A percentile compares a stretch with the other conserved stretches of the same genome.
phyloP scores from a whole-genome alignment of 1,140 invertebrate genomes.

The Pseudachorutes palmiensis region DNA sequence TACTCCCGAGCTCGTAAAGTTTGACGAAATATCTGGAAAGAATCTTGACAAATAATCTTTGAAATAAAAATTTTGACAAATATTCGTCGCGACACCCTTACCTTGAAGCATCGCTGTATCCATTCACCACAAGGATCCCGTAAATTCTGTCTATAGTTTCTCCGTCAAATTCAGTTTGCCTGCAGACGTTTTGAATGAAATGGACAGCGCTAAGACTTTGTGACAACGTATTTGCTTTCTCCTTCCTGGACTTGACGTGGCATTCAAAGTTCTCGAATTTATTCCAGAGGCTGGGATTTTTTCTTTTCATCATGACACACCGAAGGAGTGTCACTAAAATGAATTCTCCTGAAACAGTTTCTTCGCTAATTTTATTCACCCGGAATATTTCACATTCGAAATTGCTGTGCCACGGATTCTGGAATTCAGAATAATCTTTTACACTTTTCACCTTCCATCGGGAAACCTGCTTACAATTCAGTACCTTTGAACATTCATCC shows the following conservation, averaged over 20 bases:
- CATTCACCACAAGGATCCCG: constrained; percentile 7
- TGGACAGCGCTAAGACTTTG: not conserved
- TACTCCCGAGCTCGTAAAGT: not conserved
- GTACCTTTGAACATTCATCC: constrained; percentile 23
- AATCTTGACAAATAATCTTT: not conserved
- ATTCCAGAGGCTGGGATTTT: constrained; percentile 4
- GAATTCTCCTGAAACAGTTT: constrained; percentile 9
- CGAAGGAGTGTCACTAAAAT: constrained; percentile 16
- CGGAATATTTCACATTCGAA: constrained; percentile 16
- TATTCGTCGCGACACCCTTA: not conserved
- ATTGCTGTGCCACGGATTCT: no score
- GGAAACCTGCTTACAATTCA: not conserved
- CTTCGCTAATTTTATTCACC: constrained; percentile 13
- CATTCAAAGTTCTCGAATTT: constrained; percentile 11
- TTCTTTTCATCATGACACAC: constrained; percentile 14
- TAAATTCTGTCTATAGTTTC: constrained; percentile 16
- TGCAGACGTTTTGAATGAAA: constrained; percentile 15
- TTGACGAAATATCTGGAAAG: constrained; percentile 7
- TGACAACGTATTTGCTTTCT: not conserved
- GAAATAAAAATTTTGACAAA: not conserved
- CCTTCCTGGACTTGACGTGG: constrained; percentile 13
- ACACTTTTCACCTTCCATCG: no score
- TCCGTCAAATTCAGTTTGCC: constrained; percentile 1
- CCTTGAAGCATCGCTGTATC: constrained; percentile 8
- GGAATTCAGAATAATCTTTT: no score